Evolutionary conservation across 2,113 vertebrate genomes (phyloP), one percentile per base, ranked within the genome.

Genomic region (Alethe castanea): DNA sequence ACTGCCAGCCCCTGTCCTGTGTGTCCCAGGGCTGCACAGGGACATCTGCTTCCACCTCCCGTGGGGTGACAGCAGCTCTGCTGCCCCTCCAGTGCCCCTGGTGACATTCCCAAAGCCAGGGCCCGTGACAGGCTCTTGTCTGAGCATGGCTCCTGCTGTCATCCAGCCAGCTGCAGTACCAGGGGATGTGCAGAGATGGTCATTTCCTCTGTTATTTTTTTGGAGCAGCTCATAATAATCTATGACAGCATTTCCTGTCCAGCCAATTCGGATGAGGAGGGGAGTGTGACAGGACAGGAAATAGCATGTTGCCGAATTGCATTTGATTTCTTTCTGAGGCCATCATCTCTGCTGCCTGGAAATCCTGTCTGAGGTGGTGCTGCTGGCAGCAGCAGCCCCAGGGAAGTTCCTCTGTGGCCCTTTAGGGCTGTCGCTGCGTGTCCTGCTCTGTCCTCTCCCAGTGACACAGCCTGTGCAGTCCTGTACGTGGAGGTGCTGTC

Each of bases 201-300:
- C 4, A 67, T 93, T 92, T 95, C 89, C 91, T 79, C n/a, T 81
- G 23, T 38, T 17, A 5, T 14, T 40, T 40, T 40, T 74, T 73
- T 81, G 25, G 25, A 28, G 11, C 86, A 79, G 4, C 66, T 95
- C 81, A 50, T 91, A 81, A 60, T 52, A 62, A 67, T 79, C 26
- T 61, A 1, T 72, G 74, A 66, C 65, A 84, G 29, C 83, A 65
- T 85, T 98, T 97, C 96, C 97, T 97, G 88, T 78, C 52, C 86
- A 69, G 56, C 67, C 61, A 36, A 6, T 60, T 81, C 1, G 3
- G 90, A 24, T 33, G 67, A 81, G 59, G 67, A 82, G 72, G n/a
- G 70, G 57, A 92, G 35, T 70, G 48, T 0, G 12, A 14, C 59
- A 90, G 71, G 88, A 72, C 82, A 86, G 96, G 96, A 98, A 97